A percentile compares a stretch with the other conserved stretches of the same genome.
Evolutionary conservation across 1,140 invertebrate genomes (phyloP).

Genomic region (Bombus terrestris): DNA sequence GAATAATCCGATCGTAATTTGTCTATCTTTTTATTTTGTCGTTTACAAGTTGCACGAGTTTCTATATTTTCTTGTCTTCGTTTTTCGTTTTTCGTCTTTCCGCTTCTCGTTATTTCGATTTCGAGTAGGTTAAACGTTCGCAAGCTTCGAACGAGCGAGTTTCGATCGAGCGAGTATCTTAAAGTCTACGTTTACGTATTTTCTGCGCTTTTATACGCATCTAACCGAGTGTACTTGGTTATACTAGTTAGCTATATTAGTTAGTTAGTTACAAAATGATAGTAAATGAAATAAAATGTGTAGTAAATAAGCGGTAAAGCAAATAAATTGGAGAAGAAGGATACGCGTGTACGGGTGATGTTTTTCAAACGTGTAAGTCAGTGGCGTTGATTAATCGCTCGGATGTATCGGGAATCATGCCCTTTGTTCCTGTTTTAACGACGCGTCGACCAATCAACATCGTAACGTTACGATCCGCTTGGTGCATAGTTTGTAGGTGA

Average conservation of each 20-base stretch:
- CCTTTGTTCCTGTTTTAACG: slow-evolving; percentile 62
- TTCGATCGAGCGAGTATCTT: neutral
- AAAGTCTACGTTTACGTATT: neutral
- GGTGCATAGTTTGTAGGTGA: slow-evolving; percentile 68
- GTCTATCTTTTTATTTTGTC: neutral
- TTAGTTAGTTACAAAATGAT: too few relatives aligned
- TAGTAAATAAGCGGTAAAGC: rapidly evolving
- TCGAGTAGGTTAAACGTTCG: neutral
- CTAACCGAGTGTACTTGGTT: neutral
- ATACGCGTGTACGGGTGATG: neutral
- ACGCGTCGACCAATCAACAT: slow-evolving; percentile 63
- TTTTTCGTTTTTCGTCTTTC: neutral
- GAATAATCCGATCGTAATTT: neutral
- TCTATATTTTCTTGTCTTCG: neutral
- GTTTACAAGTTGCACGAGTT: neutral
- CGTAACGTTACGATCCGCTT: slow-evolving; percentile 65
- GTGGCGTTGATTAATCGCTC: slow-evolving; percentile 51
- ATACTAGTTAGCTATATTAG: too few relatives aligned
- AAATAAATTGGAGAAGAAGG: neutral
- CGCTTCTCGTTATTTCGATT: neutral
- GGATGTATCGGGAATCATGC: neutral
- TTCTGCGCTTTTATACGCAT: neutral
- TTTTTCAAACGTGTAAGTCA: slow-evolving; percentile 19
- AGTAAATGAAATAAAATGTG: neutral
- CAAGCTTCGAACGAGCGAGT: neutral